A percentile compares a stretch with the other conserved stretches of the same genome.
phyloP scores from a whole-genome alignment of 2,888 invertebrate genomes.

The Lomographa bimaculata region DNA sequence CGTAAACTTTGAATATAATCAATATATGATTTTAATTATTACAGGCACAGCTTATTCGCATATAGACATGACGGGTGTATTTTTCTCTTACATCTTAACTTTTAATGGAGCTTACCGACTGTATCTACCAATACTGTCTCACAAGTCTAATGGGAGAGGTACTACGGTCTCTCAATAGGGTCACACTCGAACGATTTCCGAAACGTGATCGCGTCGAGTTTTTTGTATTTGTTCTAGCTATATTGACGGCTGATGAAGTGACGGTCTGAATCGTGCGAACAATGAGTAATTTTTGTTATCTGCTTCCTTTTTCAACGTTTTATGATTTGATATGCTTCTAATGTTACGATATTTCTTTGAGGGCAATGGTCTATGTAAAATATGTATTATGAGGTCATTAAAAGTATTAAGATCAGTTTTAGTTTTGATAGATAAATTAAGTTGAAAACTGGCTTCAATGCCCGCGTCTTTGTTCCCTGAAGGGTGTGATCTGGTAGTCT shows the following conservation, averaged over 20 bases:
- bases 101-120: conserved; percentile 12
- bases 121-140: background rate
- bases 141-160: conserved; percentile 18
- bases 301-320: conserved; percentile 15
- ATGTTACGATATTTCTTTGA: background rate
- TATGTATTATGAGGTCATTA: too few species aligned
- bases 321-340: conserved; percentile 7
- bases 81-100: too few species aligned
- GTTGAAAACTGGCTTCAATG: too few species aligned
- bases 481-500: too few species aligned
- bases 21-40: too few species aligned
- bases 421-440: too few species aligned
- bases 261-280: conserved; percentile 21
- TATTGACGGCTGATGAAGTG: conserved; percentile 23
- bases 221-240: conserved; percentile 25
- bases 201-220: conserved; percentile 20
- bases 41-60: too few species aligned
- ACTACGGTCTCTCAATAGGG: conserved; percentile 23
- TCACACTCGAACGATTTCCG: conserved; percentile 21
- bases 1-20: too few species aligned
- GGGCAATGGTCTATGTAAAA: background rate
- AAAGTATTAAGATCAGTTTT: too few species aligned
- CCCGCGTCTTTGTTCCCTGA: too few species aligned
- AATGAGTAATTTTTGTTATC: conserved; percentile 20
- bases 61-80: too few species aligned